Percentiles rank a stretch among this genome's conserved stretches.
Evolutionary conservation across 1,140 invertebrate species (phyloP).

Genomic region (Diorhabda carinulata): DNA sequence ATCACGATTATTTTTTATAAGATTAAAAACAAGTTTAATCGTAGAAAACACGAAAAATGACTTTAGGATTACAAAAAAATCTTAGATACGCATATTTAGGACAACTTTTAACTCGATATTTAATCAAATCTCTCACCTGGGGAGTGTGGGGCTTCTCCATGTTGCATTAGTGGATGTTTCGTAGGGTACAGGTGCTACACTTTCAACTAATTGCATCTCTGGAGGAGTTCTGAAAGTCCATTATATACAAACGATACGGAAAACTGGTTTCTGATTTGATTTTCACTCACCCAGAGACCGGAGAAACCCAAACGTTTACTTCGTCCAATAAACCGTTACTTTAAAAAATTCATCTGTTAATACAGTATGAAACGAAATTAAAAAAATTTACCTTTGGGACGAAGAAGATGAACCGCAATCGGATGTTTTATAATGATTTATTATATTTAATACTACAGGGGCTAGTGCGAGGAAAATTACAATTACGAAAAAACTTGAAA

Average conservation of each 20-base stretch:
- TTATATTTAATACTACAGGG: constrained; percentile 31
- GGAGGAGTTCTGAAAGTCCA: constrained; percentile 7
- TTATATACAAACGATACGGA: neutral
- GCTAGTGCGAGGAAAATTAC: constrained; percentile 29
- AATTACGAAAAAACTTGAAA: constrained; percentile 46
- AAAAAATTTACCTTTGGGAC: constrained; percentile 28
- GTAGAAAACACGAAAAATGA: too few relatives aligned
- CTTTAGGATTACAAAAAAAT: too few relatives aligned
- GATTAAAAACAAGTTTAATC: too few relatives aligned
- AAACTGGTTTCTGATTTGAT: neutral
- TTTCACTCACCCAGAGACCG: neutral
- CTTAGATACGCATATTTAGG: too few relatives aligned
- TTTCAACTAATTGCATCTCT: constrained; percentile 3
- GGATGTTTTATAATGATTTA: constrained; percentile 27
- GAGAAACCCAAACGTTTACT: neutral
- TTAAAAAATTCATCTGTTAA: neutral
- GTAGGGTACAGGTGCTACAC: neutral
- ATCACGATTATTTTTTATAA: too few relatives aligned
- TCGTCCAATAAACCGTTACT: constrained; percentile 10
- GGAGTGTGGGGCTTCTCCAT: constrained; percentile 1
- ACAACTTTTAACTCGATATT: neutral
- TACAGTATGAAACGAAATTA: neutral
- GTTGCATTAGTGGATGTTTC: neutral
- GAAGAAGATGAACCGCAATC: constrained; percentile 23
- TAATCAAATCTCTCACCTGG: neutral